Conservation (phyloP, 2,113 vertebrate species). For the Arizona elegans region DNA sequence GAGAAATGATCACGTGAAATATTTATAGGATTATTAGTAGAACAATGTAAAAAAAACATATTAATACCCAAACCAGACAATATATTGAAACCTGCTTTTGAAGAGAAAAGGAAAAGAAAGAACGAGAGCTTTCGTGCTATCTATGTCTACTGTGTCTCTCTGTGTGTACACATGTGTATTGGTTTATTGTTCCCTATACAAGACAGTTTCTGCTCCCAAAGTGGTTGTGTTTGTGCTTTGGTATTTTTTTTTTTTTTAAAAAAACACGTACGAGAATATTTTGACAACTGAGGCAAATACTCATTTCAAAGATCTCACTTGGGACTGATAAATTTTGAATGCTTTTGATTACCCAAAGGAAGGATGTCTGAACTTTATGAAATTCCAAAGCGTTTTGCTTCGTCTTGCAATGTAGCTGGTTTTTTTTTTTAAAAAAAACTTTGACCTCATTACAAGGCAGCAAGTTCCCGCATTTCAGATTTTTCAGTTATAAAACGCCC, state of each 20-base stretch:
- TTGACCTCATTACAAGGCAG: slow-evolving; percentile 49
- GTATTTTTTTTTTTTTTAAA: slow-evolving; percentile 11
- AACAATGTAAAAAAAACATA: slow-evolving; percentile 37
- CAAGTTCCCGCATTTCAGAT: slow-evolving; percentile 31
- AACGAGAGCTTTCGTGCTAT: neutral
- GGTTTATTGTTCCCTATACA: slow-evolving; percentile 38
- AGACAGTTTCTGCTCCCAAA: slow-evolving; percentile 37
- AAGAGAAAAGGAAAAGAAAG: slow-evolving; percentile 20
- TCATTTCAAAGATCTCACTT: slow-evolving; percentile 49
- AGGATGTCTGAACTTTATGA: slow-evolving; percentile 49
- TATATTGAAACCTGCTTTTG: slow-evolving; percentile 35
- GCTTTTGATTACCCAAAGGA: slow-evolving; percentile 43
- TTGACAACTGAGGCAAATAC: slow-evolving; percentile 44
- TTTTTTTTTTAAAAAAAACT: neutral
- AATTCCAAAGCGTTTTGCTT: slow-evolving; percentile 38
- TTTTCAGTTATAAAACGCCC: slow-evolving; percentile 30
- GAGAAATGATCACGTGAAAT: slow-evolving; percentile 29
- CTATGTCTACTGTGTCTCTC: slow-evolving; percentile 23
- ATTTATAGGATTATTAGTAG: slow-evolving; percentile 46
- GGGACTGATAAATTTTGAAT: slow-evolving; percentile 53
- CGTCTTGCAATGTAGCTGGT: slow-evolving; percentile 52
- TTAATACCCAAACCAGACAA: slow-evolving; percentile 54
- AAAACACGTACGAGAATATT: slow-evolving; percentile 41
- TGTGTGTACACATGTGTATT: neutral
- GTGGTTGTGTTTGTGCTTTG: neutral